Conservation (phyloP, 2,797 vertebrate genomes). For the Phalloptychus januarius region DNA sequence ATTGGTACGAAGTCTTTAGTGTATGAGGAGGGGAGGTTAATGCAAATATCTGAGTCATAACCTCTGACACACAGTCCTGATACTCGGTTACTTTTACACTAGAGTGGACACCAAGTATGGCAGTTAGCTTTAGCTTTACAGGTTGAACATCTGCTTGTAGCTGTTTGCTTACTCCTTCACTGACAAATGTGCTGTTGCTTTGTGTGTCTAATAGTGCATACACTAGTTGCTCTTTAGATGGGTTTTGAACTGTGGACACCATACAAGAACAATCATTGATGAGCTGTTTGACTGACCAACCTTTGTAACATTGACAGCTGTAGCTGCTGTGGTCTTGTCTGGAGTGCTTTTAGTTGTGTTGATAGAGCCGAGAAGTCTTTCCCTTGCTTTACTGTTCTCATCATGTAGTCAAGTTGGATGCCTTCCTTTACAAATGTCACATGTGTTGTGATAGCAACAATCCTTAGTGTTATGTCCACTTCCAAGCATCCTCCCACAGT, state of each 20-base stretch:
- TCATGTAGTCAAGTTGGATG: neutral
- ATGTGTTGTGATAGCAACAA: neutral
- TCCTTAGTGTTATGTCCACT: neutral
- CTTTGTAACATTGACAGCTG: too few relatives aligned
- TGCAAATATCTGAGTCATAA: too few relatives aligned
- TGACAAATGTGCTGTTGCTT: conserved; percentile 3
- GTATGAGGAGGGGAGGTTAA: too few relatives aligned
- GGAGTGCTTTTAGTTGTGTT: too few relatives aligned
- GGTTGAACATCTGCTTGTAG: neutral
- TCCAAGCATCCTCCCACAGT: neutral
- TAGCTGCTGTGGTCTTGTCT: too few relatives aligned
- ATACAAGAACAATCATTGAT: neutral
- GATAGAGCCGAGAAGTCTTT: too few relatives aligned
- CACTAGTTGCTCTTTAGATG: conserved; percentile 1
- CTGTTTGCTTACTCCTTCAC: neutral
- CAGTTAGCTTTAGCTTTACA: neutral
- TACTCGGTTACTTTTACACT: neutral
- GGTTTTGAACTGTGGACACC: neutral
- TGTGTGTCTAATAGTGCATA: conserved; percentile 4
- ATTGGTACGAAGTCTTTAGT: too few relatives aligned
- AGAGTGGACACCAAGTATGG: neutral
- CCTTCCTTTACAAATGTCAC: neutral
- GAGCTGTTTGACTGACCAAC: too few relatives aligned
- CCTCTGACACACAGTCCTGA: too few relatives aligned
- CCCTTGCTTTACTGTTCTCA: neutral